Percentiles rank a stretch among this genome's conserved stretches.
phyloP scores from a whole-genome alignment of 2,113 vertebrate genomes.

The Atractosteus spatula region DNA sequence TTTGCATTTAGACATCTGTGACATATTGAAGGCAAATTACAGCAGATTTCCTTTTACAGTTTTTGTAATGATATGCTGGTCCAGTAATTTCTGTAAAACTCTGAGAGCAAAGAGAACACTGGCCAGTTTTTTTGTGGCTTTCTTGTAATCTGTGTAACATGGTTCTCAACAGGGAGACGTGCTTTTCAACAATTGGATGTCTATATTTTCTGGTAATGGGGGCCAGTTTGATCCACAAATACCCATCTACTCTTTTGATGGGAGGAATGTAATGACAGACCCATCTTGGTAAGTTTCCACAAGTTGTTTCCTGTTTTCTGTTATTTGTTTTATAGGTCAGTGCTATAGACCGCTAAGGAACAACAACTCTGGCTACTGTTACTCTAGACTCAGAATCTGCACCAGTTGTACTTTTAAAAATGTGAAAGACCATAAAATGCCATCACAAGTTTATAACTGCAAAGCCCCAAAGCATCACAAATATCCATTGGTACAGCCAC shows the following conservation, averaged over 20 bases:
- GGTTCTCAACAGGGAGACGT: conserved; percentile 77
- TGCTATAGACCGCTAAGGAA: no score
- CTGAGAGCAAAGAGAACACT: background rate
- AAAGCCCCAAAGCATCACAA: no score
- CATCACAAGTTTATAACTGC: background rate
- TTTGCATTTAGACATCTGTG: no score
- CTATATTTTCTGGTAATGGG: conserved; percentile 77
- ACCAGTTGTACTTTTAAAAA: background rate
- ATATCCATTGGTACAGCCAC: no score
- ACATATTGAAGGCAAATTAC: no score
- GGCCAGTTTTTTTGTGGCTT: background rate
- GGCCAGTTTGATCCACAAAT: conserved; percentile 68
- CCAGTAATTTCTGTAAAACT: no score
- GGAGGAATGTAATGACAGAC: conserved; percentile 82
- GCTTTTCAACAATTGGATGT: conserved; percentile 85
- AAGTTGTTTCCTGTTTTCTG: background rate
- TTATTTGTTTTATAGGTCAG: background rate
- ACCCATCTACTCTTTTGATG: conserved; percentile 95
- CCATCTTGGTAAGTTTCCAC: conserved; percentile 80
- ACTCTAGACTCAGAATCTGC: no score
- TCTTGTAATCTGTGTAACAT: background rate
- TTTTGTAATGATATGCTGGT: no score
- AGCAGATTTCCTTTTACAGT: no score
- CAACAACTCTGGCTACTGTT: no score
- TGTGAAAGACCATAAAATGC: background rate